Evolutionary conservation across 1,140 invertebrate species (phyloP).

Genomic region (Platorchestia sp.): DNA sequence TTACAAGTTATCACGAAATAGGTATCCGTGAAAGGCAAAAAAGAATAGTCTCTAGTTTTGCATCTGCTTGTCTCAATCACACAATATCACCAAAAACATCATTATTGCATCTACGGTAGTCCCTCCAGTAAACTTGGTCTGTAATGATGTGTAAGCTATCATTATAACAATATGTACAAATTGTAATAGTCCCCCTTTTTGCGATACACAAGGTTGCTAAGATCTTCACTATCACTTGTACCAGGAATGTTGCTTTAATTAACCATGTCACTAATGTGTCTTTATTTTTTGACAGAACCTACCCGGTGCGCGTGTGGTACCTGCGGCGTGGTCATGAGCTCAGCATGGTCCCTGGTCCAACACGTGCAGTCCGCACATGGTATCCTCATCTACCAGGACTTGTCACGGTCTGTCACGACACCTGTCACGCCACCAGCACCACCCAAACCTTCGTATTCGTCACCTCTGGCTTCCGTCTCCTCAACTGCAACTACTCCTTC

Average conservation of each 20-base stretch:
- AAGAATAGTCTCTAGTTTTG: too few species aligned
- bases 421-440: slow-evolving; percentile 69
- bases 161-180: neutral
- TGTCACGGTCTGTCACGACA: slow-evolving; percentile 69
- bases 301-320: slow-evolving; percentile 94
- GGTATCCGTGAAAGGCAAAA: too few species aligned
- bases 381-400: slow-evolving; percentile 90
- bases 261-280: neutral
- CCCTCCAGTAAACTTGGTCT: neutral
- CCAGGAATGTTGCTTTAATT: neutral
- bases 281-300: slow-evolving; percentile 85
- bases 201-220: too few species aligned
- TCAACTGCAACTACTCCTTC: slow-evolving; percentile 68
- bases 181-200: neutral
- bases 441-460: slow-evolving; percentile 68
- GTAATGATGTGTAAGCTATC: neutral
- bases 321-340: slow-evolving; percentile 89
- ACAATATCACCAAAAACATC: too few species aligned
- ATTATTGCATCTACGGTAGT: neutral
- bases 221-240: neutral
- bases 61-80: too few species aligned
- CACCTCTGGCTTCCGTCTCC: slow-evolving; percentile 68
- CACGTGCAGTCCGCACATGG: slow-evolving; percentile 95
- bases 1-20: too few species aligned
- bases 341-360: slow-evolving; percentile 94